Evolutionary conservation across 2,113 vertebrate genomes (phyloP).

Genomic region (Hyaena hyaena): DNA sequence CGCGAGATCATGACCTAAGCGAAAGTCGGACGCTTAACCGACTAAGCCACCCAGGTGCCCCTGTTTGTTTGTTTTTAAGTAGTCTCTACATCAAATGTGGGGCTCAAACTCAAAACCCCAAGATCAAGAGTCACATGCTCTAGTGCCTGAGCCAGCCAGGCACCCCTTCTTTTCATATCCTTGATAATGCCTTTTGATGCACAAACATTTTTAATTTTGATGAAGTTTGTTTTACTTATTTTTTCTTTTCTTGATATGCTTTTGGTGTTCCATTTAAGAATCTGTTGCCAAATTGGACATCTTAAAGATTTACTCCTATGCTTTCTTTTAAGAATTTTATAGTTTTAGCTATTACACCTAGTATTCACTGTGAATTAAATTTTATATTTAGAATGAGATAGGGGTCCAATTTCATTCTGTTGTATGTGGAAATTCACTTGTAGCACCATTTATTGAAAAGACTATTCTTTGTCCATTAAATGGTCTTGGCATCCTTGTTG

Average conservation of each 20-base stretch:
- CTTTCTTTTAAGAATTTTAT: not conserved
- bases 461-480: not conserved
- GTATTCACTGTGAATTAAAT: not conserved
- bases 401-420: not conserved
- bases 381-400: slow-evolving; percentile 23
- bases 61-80: too few species aligned
- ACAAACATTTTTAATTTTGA: not conserved
- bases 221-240: not conserved
- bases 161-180: too few species aligned
- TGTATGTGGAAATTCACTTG: not conserved
- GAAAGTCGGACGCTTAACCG: too few species aligned
- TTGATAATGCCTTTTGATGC: not conserved
- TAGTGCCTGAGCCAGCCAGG: not conserved
- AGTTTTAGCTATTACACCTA: slow-evolving; percentile 7
- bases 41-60: too few species aligned
- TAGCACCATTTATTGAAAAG: not conserved
- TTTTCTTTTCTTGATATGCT: not conserved
- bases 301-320: not conserved
- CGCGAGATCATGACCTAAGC: too few species aligned
- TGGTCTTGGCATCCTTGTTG: not conserved
- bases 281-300: not conserved
- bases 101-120: not conserved
- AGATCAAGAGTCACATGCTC: not conserved
- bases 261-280: not conserved
- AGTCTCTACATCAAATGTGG: not conserved